These are phyloP conservation scores for Hipparchia semele DNA, from an alignment of 2,888 invertebrate genomes.

Conservation along the genomic window DNA sequence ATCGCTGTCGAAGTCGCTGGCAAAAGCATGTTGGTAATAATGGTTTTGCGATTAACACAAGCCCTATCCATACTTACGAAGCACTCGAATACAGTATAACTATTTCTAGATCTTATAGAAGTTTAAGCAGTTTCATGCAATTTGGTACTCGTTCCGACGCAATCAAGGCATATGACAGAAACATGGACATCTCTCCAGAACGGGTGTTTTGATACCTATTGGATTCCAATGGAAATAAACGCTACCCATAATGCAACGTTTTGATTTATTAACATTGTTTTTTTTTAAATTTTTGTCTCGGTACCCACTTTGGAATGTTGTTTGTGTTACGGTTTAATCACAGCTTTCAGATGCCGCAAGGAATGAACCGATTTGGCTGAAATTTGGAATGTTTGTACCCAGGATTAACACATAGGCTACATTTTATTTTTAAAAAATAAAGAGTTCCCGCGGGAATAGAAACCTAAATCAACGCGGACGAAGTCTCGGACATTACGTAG, in stretches of 20 bases:
- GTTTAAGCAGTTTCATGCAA: constrained; percentile 35
- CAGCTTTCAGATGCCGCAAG: too few species aligned
- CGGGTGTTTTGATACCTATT: constrained; percentile 6
- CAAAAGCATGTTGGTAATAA: neutral
- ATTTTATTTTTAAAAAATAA: too few species aligned
- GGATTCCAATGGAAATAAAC: constrained; percentile 35
- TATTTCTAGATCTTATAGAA: constrained; percentile 35
- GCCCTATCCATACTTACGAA: constrained; percentile 24
- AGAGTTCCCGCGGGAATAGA: too few species aligned
- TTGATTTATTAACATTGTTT: constrained; percentile 20
- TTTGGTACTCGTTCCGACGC: constrained; percentile 35
- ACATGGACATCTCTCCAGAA: constrained; percentile 35
- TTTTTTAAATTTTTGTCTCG: constrained; percentile 2
- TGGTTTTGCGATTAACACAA: constrained; percentile 1
- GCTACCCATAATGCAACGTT: constrained; percentile 25
- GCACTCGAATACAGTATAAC: constrained; percentile 11
- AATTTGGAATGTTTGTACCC: too few species aligned
- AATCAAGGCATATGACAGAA: constrained; percentile 42
- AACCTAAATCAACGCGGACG: too few species aligned
- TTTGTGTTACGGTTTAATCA: neutral
- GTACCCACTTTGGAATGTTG: neutral
- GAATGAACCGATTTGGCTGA: too few species aligned
- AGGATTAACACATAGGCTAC: too few species aligned
- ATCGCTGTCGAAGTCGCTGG: too few species aligned
- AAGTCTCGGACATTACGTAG: neutral